A percentile compares a stretch with the other conserved stretches of the same genome.
Evolutionary conservation across 2,888 invertebrate genomes (phyloP).

Genomic region (Arrhopalites spinosus): DNA sequence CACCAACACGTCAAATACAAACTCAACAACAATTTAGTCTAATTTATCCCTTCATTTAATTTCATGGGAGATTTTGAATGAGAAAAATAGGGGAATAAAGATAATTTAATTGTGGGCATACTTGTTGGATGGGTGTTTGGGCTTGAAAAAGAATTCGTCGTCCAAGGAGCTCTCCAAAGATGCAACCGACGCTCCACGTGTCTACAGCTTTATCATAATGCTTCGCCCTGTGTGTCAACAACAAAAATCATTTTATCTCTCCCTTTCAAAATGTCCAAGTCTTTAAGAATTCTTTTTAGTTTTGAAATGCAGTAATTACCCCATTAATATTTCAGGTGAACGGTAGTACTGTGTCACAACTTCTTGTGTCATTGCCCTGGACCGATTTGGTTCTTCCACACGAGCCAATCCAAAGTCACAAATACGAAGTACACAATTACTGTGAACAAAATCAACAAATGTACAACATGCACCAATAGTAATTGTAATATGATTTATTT

Average conservation of each 20-base stretch:
- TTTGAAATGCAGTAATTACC: too few relatives aligned
- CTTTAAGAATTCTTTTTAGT: too few relatives aligned
- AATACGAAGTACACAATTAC: constrained; percentile 99
- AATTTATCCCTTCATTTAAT: neutral
- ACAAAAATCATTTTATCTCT: too few relatives aligned
- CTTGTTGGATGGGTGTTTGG: constrained; percentile 95
- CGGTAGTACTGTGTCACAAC: constrained; percentile 99
- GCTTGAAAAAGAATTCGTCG: constrained; percentile 97
- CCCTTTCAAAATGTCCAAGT: too few relatives aligned
- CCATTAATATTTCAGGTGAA: constrained; percentile 98
- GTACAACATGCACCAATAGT: too few relatives aligned
- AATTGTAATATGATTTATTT: too few relatives aligned
- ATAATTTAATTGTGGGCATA: constrained; percentile 57
- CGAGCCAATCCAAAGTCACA: constrained; percentile 99
- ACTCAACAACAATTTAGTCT: too few relatives aligned
- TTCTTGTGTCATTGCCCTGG: constrained; percentile 98
- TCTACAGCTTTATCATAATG: constrained; percentile 97
- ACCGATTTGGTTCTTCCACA: constrained; percentile 92
- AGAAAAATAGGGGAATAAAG: neutral
- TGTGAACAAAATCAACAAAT: too few relatives aligned
- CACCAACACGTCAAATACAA: too few relatives aligned
- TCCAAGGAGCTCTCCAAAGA: constrained; percentile 96
- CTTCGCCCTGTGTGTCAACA: constrained; percentile 75
- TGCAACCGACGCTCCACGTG: constrained; percentile 99
- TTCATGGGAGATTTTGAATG: neutral